A percentile compares a stretch with the other conserved stretches of the same genome.
phyloP scores from a whole-genome alignment of 2,888 invertebrate genomes.

The Corbicula japonica region DNA sequence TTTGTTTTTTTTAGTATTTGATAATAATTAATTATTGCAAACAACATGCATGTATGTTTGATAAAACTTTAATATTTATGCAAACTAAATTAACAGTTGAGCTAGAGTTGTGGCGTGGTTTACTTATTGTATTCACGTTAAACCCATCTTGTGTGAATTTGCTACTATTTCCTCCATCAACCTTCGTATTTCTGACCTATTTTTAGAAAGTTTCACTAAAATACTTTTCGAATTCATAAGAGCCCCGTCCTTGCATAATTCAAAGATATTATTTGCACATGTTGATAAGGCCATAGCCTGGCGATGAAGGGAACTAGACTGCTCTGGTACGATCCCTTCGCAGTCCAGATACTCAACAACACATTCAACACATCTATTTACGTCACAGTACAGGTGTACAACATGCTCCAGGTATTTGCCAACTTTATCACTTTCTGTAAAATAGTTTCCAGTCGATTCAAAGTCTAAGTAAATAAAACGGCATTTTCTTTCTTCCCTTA shows the following conservation, averaged over 20 bases:
- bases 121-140: too few relatives aligned
- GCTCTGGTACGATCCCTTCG: neutral
- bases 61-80: too few relatives aligned
- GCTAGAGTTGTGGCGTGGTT: too few relatives aligned
- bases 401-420: conserved; percentile 3
- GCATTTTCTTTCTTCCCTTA: conserved; percentile 14
- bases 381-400: conserved; percentile 13
- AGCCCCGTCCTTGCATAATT: conserved; percentile 18
- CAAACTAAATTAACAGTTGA: too few relatives aligned
- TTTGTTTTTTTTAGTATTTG: too few relatives aligned
- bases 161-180: neutral
- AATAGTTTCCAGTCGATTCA: too few relatives aligned
- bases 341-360: neutral
- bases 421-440: conserved; percentile 11
- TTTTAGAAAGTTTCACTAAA: conserved; percentile 2
- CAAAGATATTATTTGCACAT: conserved; percentile 16
- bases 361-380: conserved; percentile 11
- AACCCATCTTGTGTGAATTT: too few relatives aligned
- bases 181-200: conserved; percentile 3
- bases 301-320: conserved; percentile 17
- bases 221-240: conserved; percentile 20
- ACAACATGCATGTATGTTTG: too few relatives aligned
- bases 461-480: conserved; percentile 12
- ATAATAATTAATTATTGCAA: too few relatives aligned
- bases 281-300: conserved; percentile 16